Conservation (phyloP, 2,113 vertebrate genomes). For the Baryphthengus martii region DNA sequence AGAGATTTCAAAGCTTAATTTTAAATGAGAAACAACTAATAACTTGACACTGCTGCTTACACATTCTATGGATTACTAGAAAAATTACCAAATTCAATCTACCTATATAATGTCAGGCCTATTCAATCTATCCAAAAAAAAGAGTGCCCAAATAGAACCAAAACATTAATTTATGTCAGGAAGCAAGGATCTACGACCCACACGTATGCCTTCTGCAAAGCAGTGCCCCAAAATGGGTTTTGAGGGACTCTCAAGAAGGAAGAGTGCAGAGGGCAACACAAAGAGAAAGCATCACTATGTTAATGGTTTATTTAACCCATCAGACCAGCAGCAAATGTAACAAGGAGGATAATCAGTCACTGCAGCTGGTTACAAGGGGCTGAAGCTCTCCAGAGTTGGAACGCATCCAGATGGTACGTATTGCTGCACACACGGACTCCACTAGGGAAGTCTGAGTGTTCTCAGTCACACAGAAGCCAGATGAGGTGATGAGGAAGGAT, state of each 20-base stretch:
- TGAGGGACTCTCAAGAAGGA: background rate
- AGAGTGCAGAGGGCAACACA: background rate
- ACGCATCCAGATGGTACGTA: background rate
- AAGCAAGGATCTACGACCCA: background rate
- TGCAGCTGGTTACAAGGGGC: background rate
- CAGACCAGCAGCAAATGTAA: background rate
- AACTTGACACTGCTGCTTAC: background rate
- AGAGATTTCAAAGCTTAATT: background rate
- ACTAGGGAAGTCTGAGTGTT: background rate
- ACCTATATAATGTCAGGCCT: background rate
- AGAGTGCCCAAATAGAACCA: background rate
- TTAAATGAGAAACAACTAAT: background rate
- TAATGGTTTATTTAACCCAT: background rate
- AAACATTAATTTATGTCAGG: background rate
- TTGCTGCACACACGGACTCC: background rate
- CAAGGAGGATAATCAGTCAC: background rate
- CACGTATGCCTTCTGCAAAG: background rate
- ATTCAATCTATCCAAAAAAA: background rate
- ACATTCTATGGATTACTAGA: background rate
- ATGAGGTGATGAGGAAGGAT: background rate
- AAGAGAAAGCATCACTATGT: background rate
- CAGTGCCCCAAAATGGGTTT: background rate
- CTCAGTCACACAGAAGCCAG: background rate
- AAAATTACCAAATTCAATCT: background rate
- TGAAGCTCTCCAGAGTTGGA: background rate